A percentile compares a stretch with the other conserved stretches of the same genome.
phyloP scores from a whole-genome alignment of 2,888 invertebrate species.

The Parnassius orleans region DNA sequence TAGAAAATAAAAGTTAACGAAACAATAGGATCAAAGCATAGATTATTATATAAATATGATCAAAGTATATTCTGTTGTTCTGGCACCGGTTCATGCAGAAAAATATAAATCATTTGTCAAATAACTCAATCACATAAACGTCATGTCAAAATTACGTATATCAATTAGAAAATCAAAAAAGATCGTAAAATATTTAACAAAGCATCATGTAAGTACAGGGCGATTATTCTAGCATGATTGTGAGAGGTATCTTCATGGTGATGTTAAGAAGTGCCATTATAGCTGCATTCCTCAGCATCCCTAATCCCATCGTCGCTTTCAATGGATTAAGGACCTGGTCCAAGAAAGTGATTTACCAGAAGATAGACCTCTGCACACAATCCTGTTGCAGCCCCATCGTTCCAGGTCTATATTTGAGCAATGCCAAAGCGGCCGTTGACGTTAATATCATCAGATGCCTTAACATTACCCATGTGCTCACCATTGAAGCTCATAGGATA shows the following conservation, averaged over 20 bases:
- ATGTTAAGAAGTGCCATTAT: constrained; percentile 64
- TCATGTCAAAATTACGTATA: constrained; percentile 38
- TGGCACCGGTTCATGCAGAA: constrained; percentile 30
- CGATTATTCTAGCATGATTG: constrained; percentile 46
- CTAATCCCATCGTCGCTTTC: constrained; percentile 58
- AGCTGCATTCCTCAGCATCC: constrained; percentile 62
- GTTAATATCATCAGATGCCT: constrained; percentile 55
- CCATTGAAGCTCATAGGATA: constrained; percentile 64
- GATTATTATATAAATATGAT: no score
- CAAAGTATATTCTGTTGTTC: constrained; percentile 16
- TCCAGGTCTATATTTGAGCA: constrained; percentile 68
- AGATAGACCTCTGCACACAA: constrained; percentile 70
- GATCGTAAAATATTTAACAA: constrained; percentile 30
- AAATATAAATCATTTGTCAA: constrained; percentile 41
- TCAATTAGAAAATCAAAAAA: constrained; percentile 24
- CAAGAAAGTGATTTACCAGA: constrained; percentile 56
- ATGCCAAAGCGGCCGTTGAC: constrained; percentile 68
- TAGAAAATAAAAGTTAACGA: background rate
- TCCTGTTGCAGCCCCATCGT: constrained; percentile 65
- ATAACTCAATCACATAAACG: constrained; percentile 31
- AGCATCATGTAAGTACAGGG: constrained; percentile 35
- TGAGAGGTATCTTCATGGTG: constrained; percentile 47
- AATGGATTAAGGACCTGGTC: constrained; percentile 64
- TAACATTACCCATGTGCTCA: constrained; percentile 73
- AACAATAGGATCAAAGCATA: constrained; percentile 19